phyloP scores from a whole-genome alignment of 1,140 invertebrate species.

The Ephestia elutella region DNA sequence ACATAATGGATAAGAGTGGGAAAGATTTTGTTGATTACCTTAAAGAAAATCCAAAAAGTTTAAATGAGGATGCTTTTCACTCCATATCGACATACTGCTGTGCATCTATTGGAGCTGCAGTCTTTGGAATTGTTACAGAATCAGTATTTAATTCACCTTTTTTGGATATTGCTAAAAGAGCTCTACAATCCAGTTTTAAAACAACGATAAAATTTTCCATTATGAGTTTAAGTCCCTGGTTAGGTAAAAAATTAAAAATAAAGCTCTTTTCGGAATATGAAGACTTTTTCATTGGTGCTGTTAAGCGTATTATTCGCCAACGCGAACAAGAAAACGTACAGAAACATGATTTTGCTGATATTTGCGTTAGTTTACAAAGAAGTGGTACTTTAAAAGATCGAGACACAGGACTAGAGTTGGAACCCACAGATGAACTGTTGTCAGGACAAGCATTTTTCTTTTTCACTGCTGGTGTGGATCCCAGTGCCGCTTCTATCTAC shows the following conservation, averaged over 20 bases:
- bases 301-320: constrained; percentile 33
- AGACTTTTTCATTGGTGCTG: constrained; percentile 28
- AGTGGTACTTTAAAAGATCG: constrained; percentile 28
- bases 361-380: constrained; percentile 34
- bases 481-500: constrained; percentile 50
- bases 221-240: not conserved
- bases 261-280: constrained; percentile 18
- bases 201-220: constrained; percentile 23
- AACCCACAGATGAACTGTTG: constrained; percentile 58
- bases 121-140: constrained; percentile 33
- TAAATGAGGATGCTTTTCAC: constrained; percentile 7
- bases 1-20: constrained; percentile 46
- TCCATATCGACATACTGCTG: constrained; percentile 21
- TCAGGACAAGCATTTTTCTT: constrained; percentile 73
- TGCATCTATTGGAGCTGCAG: constrained; percentile 27
- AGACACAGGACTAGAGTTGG: constrained; percentile 30
- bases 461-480: constrained; percentile 75
- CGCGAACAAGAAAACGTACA: constrained; percentile 28
- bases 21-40: constrained; percentile 38
- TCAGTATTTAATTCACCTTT: constrained; percentile 32
- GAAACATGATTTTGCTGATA: constrained; percentile 40
- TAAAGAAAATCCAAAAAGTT: constrained; percentile 24
- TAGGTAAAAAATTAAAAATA: constrained; percentile 7
- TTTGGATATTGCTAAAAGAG: constrained; percentile 27
- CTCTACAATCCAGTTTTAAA: constrained; percentile 16